Conservation (phyloP, 2,113 vertebrate species). For the Saguinus midas region DNA sequence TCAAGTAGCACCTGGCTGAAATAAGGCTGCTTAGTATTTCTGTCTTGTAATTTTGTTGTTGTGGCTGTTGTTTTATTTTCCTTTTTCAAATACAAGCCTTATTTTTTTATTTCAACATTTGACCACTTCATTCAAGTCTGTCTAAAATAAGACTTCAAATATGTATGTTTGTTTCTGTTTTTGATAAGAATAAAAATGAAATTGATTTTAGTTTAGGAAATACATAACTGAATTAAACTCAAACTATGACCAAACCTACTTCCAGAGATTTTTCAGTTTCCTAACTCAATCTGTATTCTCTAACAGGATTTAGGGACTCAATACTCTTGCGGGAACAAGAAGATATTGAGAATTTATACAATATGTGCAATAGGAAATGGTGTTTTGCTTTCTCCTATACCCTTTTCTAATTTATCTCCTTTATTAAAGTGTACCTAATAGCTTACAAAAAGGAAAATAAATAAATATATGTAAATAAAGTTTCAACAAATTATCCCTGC, state of each 20-base stretch:
- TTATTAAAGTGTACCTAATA: not conserved
- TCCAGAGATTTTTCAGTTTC: slow-evolving; percentile 15
- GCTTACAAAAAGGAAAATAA: not conserved
- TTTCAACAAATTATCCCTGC: not conserved
- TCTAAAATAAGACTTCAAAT: slow-evolving; percentile 59
- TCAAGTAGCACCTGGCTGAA: slow-evolving; percentile 45
- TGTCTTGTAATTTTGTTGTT: not conserved
- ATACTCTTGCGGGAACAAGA: not conserved
- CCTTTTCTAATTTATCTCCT: not conserved
- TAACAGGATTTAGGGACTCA: not conserved
- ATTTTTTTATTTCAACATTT: slow-evolving; percentile 12
- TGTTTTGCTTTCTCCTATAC: not conserved
- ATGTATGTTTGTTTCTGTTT: slow-evolving; percentile 9
- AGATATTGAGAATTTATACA: not conserved
- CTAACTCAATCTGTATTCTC: not conserved
- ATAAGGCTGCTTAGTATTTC: not conserved
- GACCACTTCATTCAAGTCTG: slow-evolving; percentile 50
- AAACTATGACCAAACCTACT: not conserved
- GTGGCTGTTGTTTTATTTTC: not conserved
- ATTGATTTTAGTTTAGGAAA: slow-evolving; percentile 18
- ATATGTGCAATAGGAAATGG: not conserved
- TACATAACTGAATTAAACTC: not conserved
- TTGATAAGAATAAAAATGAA: not conserved
- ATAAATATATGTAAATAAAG: not conserved
- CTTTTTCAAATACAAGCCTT: slow-evolving; percentile 9